These are phyloP conservation scores for Drosophila arawakana DNA, from an alignment of 1,140 invertebrate species.

Conservation along the genomic window DNA sequence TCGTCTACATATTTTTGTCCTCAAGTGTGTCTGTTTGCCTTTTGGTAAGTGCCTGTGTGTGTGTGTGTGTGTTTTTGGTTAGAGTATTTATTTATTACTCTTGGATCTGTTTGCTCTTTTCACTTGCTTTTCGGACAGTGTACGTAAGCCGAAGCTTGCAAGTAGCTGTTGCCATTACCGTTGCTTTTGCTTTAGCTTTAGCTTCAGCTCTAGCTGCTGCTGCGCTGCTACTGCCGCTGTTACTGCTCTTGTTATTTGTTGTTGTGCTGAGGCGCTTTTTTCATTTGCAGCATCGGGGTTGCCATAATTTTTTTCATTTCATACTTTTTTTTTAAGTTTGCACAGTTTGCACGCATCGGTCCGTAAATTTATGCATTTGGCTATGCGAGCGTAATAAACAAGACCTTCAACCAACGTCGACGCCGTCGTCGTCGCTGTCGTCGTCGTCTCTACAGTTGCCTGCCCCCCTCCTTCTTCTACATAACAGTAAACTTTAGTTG, in stretches of 20 bases:
- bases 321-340: constrained; percentile 69
- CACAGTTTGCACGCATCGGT: constrained; percentile 82
- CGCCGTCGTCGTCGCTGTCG: constrained; percentile 42
- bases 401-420: constrained; percentile 77
- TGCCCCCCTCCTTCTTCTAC: constrained; percentile 23
- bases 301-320: constrained; percentile 62
- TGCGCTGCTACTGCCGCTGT: constrained; percentile 19
- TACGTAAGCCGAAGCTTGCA: constrained; percentile 68
- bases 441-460: constrained; percentile 35
- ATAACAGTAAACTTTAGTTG: constrained; percentile 1
- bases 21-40: too few relatives aligned
- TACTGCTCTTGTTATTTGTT: constrained; percentile 32
- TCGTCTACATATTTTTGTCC: too few relatives aligned
- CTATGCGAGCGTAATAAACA: constrained; percentile 83
- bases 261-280: constrained; percentile 59
- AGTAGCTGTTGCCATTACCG: constrained; percentile 55
- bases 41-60: neutral
- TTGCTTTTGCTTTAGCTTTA: constrained; percentile 44
- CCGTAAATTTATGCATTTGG: constrained; percentile 83
- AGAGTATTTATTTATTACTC: constrained; percentile 17
- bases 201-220: constrained; percentile 14
- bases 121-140: constrained; percentile 57
- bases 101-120: neutral
- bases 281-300: constrained; percentile 71
- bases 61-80: neutral